phyloP scores from a whole-genome alignment of 2,888 invertebrate genomes.

The Noctua fimbriata region DNA sequence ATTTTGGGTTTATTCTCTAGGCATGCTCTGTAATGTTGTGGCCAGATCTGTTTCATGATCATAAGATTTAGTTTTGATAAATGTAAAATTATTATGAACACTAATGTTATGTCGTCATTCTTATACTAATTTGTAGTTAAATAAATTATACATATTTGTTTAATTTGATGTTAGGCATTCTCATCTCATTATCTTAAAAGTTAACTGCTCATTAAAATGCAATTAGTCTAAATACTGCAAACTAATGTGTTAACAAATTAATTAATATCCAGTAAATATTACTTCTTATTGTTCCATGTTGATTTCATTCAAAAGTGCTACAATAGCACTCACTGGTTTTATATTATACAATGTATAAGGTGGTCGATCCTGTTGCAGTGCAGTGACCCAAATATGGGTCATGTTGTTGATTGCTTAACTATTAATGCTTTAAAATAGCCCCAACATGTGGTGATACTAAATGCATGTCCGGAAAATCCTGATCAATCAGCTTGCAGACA shows the following conservation, averaged over 20 bases:
- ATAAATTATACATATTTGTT: background rate
- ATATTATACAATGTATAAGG: background rate
- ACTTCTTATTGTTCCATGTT: background rate
- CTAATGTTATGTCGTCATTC: background rate
- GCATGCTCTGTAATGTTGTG: background rate
- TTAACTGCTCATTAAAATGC: conserved; percentile 18
- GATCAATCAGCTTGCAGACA: background rate
- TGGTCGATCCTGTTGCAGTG: background rate
- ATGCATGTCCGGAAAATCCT: background rate
- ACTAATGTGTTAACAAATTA: conserved; percentile 12
- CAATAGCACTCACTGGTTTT: background rate
- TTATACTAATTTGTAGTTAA: background rate
- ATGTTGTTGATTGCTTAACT: background rate
- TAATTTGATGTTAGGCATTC: background rate
- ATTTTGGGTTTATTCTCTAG: background rate
- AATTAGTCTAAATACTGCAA: conserved; percentile 8
- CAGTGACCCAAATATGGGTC: background rate
- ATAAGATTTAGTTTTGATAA: too few species aligned
- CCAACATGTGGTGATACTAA: background rate
- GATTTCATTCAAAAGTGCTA: background rate
- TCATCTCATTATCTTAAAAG: background rate
- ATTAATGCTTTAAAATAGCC: conserved; percentile 5
- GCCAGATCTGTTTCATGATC: background rate
- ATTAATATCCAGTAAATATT: background rate
- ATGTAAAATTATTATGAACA: background rate